phyloP scores from a whole-genome alignment of 2,113 vertebrate species.

The Pao palembangensis region DNA sequence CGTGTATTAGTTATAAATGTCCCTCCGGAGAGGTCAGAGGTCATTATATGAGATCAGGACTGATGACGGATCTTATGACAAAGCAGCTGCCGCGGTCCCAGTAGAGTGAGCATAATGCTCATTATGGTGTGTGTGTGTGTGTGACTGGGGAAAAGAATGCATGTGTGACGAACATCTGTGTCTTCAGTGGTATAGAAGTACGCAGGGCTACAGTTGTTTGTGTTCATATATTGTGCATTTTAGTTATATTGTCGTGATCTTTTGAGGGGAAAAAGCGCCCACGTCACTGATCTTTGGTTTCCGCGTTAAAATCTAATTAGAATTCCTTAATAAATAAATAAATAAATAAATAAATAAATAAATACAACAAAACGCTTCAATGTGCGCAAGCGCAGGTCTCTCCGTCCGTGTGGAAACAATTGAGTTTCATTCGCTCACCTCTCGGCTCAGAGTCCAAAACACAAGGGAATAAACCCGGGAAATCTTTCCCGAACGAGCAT shows the following conservation, averaged over 20 bases:
- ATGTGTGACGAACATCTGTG: conserved; percentile 13
- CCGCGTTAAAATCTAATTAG: background rate
- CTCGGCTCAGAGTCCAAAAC: background rate
- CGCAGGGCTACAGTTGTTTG: background rate
- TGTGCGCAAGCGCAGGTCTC: background rate
- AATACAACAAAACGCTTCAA: no score
- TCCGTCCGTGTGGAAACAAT: background rate
- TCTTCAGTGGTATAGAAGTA: background rate
- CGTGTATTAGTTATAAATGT: background rate
- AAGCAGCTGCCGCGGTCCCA: conserved; percentile 38
- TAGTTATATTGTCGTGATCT: background rate
- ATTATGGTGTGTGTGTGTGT: conserved; percentile 32
- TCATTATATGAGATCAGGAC: conserved; percentile 24
- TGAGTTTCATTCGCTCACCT: background rate
- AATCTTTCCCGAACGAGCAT: conserved; percentile 6
- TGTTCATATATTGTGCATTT: background rate
- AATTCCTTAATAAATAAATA: background rate
- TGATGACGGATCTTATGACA: conserved; percentile 36
- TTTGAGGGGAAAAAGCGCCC: background rate
- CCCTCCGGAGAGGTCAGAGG: conserved; percentile 33
- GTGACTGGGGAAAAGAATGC: background rate
- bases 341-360: no score
- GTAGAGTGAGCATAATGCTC: conserved; percentile 28
- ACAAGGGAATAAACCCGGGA: background rate
- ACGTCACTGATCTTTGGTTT: background rate